These are phyloP conservation scores for Solenopsis invicta DNA, from an alignment of 1,140 invertebrate species.

Conservation along the genomic window DNA sequence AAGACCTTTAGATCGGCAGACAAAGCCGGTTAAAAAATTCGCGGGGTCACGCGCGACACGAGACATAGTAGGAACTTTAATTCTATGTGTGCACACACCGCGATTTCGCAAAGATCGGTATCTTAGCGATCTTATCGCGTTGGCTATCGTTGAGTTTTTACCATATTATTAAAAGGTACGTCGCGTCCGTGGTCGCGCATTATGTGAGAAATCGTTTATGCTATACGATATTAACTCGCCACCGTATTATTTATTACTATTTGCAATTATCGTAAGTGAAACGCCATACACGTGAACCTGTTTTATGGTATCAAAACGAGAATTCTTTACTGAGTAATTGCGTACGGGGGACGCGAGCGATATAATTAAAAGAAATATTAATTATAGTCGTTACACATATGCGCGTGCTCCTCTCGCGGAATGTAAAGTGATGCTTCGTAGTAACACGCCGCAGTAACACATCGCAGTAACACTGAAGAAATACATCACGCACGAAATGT, in stretches of 20 bases:
- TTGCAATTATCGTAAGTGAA: slow-evolving; percentile 65
- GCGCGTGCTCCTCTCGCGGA: not conserved
- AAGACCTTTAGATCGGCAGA: slow-evolving; percentile 44
- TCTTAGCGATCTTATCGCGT: slow-evolving; percentile 45
- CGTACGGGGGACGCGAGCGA: not conserved
- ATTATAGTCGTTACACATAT: slow-evolving; percentile 52
- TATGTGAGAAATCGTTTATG: slow-evolving; percentile 39
- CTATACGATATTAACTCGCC: slow-evolving; percentile 34
- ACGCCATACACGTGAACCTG: slow-evolving; percentile 63
- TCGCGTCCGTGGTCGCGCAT: slow-evolving; percentile 1
- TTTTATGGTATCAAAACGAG: slow-evolving; percentile 61
- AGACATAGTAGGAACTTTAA: slow-evolving; percentile 20
- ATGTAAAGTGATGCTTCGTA: slow-evolving; percentile 13
- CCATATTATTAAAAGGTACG: slow-evolving; percentile 50
- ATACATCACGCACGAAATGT: slow-evolving; percentile 15
- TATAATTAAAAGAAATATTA: slow-evolving; percentile 71
- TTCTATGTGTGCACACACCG: slow-evolving; percentile 10
- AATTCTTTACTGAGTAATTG: slow-evolving; percentile 62
- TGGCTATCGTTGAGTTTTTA: slow-evolving; percentile 64
- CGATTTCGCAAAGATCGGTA: slow-evolving; percentile 54
- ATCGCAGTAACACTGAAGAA: not conserved
- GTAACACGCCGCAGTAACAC: too few relatives aligned
- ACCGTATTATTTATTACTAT: slow-evolving; percentile 73
- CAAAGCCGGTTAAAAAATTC: slow-evolving; percentile 14
- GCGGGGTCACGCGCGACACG: slow-evolving; percentile 43